These are phyloP conservation scores for Coregonus suidteri DNA, from an alignment of 2,797 vertebrate species.

Conservation along the genomic window DNA sequence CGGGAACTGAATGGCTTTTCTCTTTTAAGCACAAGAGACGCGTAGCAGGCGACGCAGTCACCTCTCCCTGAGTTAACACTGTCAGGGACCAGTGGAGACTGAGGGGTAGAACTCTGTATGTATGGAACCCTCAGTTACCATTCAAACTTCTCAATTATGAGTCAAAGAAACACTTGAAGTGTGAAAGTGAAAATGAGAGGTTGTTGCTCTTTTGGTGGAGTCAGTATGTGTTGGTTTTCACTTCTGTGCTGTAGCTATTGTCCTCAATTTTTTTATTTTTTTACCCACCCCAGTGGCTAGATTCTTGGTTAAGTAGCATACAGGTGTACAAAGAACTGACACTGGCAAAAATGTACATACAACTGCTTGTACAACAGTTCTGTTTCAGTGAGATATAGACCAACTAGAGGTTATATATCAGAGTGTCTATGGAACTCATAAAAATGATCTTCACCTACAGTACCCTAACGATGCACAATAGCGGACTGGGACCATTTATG, in stretches of 20 bases:
- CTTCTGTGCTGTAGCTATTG: neutral
- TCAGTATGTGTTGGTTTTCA: neutral
- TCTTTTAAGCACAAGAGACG: slow-evolving; percentile 42
- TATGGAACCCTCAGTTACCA: slow-evolving; percentile 46
- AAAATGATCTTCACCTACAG: neutral
- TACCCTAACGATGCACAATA: neutral
- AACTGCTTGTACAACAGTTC: neutral
- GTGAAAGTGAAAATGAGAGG: neutral
- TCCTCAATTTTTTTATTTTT: neutral
- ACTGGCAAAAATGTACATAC: neutral
- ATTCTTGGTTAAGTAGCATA: neutral
- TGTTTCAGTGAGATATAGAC: neutral
- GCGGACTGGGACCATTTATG: neutral
- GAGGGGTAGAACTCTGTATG: slow-evolving; percentile 30
- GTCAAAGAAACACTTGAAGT: slow-evolving; percentile 20
- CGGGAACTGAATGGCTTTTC: slow-evolving; percentile 52
- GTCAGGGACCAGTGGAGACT: slow-evolving; percentile 29
- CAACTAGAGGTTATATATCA: neutral
- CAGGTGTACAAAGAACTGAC: neutral
- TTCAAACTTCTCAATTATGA: slow-evolving; percentile 38
- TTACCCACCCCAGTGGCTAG: neutral
- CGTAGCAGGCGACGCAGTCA: slow-evolving; percentile 32
- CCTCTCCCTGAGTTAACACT: slow-evolving; percentile 42
- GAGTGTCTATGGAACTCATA: neutral
- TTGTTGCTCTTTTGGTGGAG: too few species aligned